These are phyloP conservation scores for Himalopsyche japonica DNA, from an alignment of 2,888 invertebrate genomes.

Conservation along the genomic window DNA sequence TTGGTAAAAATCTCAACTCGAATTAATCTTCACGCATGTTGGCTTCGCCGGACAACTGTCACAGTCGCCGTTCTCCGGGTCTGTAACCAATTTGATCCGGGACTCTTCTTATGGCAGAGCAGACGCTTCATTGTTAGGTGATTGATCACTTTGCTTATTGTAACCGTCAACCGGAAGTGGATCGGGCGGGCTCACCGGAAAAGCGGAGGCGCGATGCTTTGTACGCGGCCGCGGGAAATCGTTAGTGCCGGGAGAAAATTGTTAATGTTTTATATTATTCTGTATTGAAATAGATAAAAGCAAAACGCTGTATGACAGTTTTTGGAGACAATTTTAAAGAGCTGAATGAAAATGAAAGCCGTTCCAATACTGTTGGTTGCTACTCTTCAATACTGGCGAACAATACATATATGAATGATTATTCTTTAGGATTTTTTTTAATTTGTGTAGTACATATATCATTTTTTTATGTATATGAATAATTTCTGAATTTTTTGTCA, in stretches of 20 bases:
- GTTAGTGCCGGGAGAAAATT: conserved; percentile 20
- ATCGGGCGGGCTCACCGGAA: conserved; percentile 8
- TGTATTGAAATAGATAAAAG: background rate
- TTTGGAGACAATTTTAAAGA: background rate
- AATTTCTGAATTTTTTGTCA: too few species aligned
- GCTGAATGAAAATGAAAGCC: too few species aligned
- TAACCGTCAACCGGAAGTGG: conserved; percentile 7
- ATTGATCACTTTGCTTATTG: conserved; percentile 36
- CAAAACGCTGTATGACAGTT: background rate
- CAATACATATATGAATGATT: too few species aligned
- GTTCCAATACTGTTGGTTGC: too few species aligned
- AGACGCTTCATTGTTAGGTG: conserved; percentile 30
- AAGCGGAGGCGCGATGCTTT: conserved; percentile 3
- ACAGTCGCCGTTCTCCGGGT: background rate
- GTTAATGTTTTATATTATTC: background rate
- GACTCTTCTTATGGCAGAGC: conserved; percentile 7
- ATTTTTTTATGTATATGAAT: too few species aligned
- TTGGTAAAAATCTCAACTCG: background rate
- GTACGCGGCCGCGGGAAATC: conserved; percentile 20
- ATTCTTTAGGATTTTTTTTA: too few species aligned
- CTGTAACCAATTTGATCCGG: background rate
- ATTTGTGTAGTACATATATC: too few species aligned
- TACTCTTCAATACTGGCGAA: too few species aligned
- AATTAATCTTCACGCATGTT: background rate
- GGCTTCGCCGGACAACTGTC: background rate